Evolutionary conservation across 2,113 vertebrate genomes (phyloP).

Genomic region (Platysteira castanea): DNA sequence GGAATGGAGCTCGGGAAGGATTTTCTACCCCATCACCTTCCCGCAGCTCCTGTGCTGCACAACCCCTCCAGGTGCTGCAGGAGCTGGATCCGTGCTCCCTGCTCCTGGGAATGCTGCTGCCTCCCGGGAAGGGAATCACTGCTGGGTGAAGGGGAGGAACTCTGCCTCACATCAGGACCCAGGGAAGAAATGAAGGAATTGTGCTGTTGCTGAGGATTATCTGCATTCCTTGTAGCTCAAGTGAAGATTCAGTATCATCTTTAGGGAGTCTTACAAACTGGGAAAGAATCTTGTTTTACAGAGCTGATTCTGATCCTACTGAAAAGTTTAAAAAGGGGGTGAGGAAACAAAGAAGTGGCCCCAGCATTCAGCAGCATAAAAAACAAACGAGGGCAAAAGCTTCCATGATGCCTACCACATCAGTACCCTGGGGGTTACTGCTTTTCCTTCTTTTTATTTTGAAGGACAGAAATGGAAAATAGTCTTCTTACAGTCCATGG

Average conservation of each 20-base stretch:
- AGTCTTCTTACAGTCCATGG: background rate
- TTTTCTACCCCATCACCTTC: background rate
- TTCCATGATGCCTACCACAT: background rate
- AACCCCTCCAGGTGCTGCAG: background rate
- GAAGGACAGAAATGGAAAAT: background rate
- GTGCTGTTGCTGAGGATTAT: background rate
- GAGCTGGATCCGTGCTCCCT: background rate
- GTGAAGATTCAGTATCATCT: background rate
- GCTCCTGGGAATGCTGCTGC: background rate
- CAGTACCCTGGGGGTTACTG: background rate
- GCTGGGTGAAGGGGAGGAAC: background rate
- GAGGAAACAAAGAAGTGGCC: background rate
- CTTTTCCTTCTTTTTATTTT: background rate
- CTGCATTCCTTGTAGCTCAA: background rate
- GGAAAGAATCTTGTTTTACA: background rate
- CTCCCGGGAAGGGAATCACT: background rate
- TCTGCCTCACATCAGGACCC: background rate
- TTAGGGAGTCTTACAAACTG: background rate
- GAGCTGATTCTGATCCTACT: background rate
- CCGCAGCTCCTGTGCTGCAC: background rate
- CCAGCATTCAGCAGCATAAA: background rate
- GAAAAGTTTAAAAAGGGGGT: fast-evolving
- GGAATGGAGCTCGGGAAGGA: background rate
- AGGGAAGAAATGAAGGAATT: background rate
- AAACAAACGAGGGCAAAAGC: background rate